Evolutionary conservation across 1,140 invertebrate genomes (phyloP), one percentile per base, ranked within the genome.

Genomic region (Solenopsis fugax): DNA sequence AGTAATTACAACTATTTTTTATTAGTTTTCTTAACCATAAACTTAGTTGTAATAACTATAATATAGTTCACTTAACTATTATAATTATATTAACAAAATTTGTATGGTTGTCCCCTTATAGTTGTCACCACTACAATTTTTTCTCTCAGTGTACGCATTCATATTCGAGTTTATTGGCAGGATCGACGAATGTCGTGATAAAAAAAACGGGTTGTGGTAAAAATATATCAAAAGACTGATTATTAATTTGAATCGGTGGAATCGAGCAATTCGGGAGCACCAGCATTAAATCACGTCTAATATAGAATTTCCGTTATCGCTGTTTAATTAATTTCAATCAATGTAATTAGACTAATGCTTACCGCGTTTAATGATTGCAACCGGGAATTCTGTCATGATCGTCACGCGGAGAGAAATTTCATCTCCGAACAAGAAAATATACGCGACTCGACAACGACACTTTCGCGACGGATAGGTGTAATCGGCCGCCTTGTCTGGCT

Each of bases 201-300:
- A 16, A 52, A 65, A 29, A 29, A 29, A 29, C 24, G 18, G 41
- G 37, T 24, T 84, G 54, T 48, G n/a, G 9, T 45, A 48, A 60
- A 75, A 84, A 84, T 84, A 21, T 13, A 84, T 67, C 12, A 1
- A 18, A 72, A 54, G 50, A 62, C 45, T 37, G 54, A 62, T 75
- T 60, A 62, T 60, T 84, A 73, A 84, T 84, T 62, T 60, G 24
- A 75, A 75, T 50, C 41, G 37, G 37, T 56, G 48, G 48, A 50
- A 60, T 60, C 45, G 52, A 58, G 16, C n/a, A n/a, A 41, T 54
- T 54, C 29, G 48, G 13, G 9, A 2, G 29, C n/a, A n/a, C n/a
- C n/a, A n/a, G n/a, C 21, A 72, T 58, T 24, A 45, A 56, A 56
- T 72, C 54, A 71, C 78, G 58, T 71, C 80, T 84, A 75, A 84